A percentile compares a stretch with the other conserved stretches of the same genome.
Conservation (phyloP, 2,113 vertebrate species). For the Chlamydotis undulata region DNA sequence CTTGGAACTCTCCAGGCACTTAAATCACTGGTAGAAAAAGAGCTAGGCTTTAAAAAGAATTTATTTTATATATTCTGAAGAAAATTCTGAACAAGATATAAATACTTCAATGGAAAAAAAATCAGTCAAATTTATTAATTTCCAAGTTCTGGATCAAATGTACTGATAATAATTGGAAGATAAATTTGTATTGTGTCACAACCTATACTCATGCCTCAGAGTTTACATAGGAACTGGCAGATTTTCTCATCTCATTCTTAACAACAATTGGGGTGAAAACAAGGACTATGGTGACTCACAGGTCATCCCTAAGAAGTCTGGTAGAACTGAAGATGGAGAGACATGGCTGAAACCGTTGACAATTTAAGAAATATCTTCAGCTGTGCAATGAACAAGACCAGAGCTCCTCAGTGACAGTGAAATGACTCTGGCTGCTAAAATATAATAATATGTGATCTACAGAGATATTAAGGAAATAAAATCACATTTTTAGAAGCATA, state of each 20-base stretch:
- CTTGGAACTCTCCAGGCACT: background rate
- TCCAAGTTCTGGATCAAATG: background rate
- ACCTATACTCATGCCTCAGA: background rate
- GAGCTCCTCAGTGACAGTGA: background rate
- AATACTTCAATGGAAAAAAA: background rate
- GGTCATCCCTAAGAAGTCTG: background rate
- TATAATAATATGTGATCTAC: background rate
- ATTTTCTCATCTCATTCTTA: background rate
- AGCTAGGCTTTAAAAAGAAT: background rate
- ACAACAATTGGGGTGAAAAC: background rate
- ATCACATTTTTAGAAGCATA: background rate
- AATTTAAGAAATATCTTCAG: background rate
- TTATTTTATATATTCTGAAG: rapidly evolving
- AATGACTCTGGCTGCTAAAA: background rate
- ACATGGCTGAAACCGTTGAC: background rate
- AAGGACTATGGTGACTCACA: background rate
- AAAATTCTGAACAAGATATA: background rate
- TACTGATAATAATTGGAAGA: background rate
- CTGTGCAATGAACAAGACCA: background rate
- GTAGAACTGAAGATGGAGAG: background rate
- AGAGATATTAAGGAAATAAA: background rate
- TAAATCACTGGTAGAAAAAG: background rate
- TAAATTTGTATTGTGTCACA: background rate
- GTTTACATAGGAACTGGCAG: background rate
- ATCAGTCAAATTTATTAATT: background rate